Conservation (phyloP, 2,888 invertebrate genomes). For the Tetanocera ferruginea region DNA sequence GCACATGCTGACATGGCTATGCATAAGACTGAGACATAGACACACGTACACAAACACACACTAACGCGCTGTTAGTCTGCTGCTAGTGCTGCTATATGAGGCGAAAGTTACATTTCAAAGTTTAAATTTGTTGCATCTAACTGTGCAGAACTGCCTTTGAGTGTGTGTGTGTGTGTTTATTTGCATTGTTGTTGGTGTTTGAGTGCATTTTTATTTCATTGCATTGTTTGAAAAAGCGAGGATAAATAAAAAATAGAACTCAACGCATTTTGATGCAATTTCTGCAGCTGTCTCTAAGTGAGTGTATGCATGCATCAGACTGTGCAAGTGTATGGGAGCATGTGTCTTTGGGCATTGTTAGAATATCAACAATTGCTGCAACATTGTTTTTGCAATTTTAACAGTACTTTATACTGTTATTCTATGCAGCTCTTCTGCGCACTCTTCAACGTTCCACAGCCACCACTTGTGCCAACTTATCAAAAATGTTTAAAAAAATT, state of each 20-base stretch:
- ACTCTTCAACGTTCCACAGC: background rate
- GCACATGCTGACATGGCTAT: background rate
- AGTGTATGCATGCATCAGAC: too few species aligned
- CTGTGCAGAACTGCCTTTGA: background rate
- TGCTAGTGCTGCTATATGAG: background rate
- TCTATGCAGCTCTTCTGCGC: background rate
- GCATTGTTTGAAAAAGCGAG: background rate
- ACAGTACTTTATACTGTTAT: background rate
- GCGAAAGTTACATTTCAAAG: background rate
- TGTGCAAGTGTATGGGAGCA: background rate
- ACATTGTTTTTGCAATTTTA: background rate
- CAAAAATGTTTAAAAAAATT: background rate
- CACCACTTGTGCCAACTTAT: background rate
- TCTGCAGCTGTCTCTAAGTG: too few species aligned
- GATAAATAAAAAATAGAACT: background rate
- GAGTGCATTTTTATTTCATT: background rate
- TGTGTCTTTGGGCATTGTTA: background rate
- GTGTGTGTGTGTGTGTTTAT: background rate
- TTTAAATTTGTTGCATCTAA: background rate
- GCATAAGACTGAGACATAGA: background rate
- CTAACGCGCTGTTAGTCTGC: background rate
- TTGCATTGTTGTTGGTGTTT: background rate
- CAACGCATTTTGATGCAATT: background rate
- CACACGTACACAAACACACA: background rate
- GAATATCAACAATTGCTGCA: background rate